Evolutionary conservation across 2,797 vertebrate genomes (phyloP), one percentile per base, ranked within the genome.

Genomic region (Synaphobranchus kaupii): DNA sequence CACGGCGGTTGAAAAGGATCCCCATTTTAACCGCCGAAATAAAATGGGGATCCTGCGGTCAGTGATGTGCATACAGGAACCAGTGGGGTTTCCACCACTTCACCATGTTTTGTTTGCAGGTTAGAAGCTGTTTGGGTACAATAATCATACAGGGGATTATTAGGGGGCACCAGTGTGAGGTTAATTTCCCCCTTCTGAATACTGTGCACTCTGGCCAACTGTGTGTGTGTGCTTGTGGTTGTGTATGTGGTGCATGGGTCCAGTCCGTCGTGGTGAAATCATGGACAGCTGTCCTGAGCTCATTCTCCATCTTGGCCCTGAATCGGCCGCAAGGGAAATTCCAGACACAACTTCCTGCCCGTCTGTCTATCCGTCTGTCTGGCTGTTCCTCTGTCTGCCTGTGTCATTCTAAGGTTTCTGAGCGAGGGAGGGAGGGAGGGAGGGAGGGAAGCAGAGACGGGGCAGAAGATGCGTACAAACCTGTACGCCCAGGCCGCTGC

Each of bases 151-250:
- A 0, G 50, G 50, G 50, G 50, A 8, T 17, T 22, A 60, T 60
- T 60, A 20, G 1, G 4, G 5, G 58, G 17, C 17, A 4, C 4
- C 15, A 60, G 58, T 60, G 58, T 48, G 84, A 91, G 92, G 92
- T 94, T 93, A 92, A 94, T 92, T 93, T 93, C 92, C 92, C 88
- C 89, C 87, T 4, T 25, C 76, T 87, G 87, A 90, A 90, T 91
- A 87, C 22, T 71, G 56, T 22, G 8, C 71, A 73, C 71, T 12
- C 3, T 34, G 71, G 63, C 63, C 63, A 68, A 68, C 63, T 81
- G 66, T 71, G 66, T 13, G n/a, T 10, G n/a, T 28, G 66, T 71
- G 0, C 0, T 25, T 10, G 28, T 10, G 25, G 7, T 34, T 47
- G 73, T 47, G 28, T 6, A 8, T 44, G 73, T 39, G 71, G 71